Evolutionary conservation across 2,888 invertebrate species (phyloP).

Genomic region (Limnephilus rhombicus): DNA sequence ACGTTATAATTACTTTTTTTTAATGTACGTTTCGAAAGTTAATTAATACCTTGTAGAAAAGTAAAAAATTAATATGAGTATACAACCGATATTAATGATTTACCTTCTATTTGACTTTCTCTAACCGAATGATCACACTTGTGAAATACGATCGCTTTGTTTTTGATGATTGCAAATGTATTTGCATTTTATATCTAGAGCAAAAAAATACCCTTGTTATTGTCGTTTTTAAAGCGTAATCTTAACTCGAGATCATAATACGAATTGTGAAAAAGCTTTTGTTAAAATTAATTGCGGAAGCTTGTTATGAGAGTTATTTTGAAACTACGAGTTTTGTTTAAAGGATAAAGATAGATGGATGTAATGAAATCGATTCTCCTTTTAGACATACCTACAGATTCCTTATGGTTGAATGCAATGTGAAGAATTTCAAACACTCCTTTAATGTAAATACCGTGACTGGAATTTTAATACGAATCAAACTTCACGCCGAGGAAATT

Average conservation of each 20-base stretch:
- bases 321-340: not conserved
- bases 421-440: constrained; percentile 50
- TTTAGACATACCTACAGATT: not conserved
- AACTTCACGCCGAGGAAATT: constrained; percentile 21
- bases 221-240: not conserved
- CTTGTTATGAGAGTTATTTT: not conserved
- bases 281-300: not conserved
- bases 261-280: not conserved
- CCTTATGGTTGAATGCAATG: constrained; percentile 31
- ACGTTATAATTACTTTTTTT: not conserved
- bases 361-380: not conserved
- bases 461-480: constrained; percentile 47
- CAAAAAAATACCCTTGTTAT: not conserved
- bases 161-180: not conserved
- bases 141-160: not conserved
- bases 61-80: not conserved
- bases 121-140: not conserved
- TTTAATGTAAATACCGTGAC: constrained; percentile 47
- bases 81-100: not conserved
- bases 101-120: not conserved
- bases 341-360: not conserved
- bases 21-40: not conserved
- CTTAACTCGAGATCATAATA: not conserved
- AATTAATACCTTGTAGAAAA: not conserved
- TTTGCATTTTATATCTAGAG: not conserved